Evolutionary conservation across 2,888 invertebrate genomes (phyloP).

Genomic region (Eledone cirrhosa): DNA sequence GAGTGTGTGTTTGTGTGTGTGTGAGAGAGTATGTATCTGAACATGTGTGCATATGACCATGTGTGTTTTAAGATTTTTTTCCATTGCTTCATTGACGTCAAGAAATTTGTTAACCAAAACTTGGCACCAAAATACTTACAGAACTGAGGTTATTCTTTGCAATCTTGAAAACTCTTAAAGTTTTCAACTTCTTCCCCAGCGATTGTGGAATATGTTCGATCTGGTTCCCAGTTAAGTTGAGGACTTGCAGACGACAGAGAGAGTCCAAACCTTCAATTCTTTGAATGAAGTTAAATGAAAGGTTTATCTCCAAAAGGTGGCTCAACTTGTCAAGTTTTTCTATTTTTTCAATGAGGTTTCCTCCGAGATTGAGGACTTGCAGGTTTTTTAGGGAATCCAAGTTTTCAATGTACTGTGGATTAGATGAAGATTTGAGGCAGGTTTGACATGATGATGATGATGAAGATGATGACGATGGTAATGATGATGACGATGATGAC

Average conservation of each 20-base stretch:
- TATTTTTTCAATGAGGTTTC: slow-evolving; percentile 64
- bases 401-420: slow-evolving; percentile 64
- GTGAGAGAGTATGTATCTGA: too few species aligned
- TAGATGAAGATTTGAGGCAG: too few species aligned
- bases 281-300: slow-evolving; percentile 58
- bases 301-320: slow-evolving; percentile 60
- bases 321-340: slow-evolving; percentile 62
- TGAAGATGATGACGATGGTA: too few species aligned
- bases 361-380: slow-evolving; percentile 56
- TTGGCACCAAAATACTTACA: slow-evolving; percentile 46
- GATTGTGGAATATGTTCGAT: slow-evolving; percentile 62
- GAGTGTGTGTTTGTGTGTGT: too few species aligned
- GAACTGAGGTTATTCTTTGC: slow-evolving; percentile 60
- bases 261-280: slow-evolving; percentile 62
- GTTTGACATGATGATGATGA: too few species aligned
- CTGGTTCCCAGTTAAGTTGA: slow-evolving; percentile 60
- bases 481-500: too few species aligned
- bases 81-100: too few species aligned
- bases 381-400: slow-evolving; percentile 60
- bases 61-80: too few species aligned
- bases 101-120: too few species aligned
- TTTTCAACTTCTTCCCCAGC: slow-evolving; percentile 59
- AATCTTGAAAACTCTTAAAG: slow-evolving; percentile 56
- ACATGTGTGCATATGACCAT: too few species aligned
- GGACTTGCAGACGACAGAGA: slow-evolving; percentile 54